A percentile compares a stretch with the other conserved stretches of the same genome.
Conservation (phyloP, 1,140 invertebrate genomes). For the Drosophila pseudoobscura region DNA sequence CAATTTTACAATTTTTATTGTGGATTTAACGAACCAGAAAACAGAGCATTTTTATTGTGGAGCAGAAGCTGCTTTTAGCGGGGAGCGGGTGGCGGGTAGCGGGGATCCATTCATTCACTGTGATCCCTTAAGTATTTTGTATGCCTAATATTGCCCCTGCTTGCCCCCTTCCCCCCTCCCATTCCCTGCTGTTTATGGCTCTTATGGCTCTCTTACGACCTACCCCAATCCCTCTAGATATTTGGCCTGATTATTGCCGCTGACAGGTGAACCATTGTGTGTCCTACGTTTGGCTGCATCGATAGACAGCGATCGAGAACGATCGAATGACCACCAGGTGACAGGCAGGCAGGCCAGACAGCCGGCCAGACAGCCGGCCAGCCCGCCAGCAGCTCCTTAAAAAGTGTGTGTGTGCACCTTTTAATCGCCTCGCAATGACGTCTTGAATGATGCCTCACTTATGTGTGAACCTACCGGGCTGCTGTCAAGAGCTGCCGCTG, state of each 20-base stretch:
- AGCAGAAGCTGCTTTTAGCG: no score
- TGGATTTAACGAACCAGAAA: conserved; percentile 42
- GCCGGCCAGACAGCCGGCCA: no score
- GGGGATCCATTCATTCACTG: no score
- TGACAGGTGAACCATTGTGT: conserved; percentile 60
- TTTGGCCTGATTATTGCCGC: conserved; percentile 36
- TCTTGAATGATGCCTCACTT: conserved; percentile 78
- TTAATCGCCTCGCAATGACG: conserved; percentile 76
- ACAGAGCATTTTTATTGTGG: conserved; percentile 6
- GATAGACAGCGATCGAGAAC: conserved; percentile 24
- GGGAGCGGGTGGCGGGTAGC: no score
- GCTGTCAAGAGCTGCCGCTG: conserved; percentile 77
- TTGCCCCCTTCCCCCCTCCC: no score
- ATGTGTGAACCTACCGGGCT: conserved; percentile 78
- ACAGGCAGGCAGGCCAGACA: conserved; percentile 26
- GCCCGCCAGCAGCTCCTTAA: conserved; percentile 52
- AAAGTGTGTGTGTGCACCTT: conserved; percentile 58
- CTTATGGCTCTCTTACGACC: neutral
- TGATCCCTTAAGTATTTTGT: no score
- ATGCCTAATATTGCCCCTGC: no score
- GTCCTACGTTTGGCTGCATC: conserved; percentile 29
- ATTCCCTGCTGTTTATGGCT: no score
- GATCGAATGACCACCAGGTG: conserved; percentile 63
- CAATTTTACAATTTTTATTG: conserved; percentile 56
- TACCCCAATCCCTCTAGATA: conserved; percentile 14